Base-by-base conservation (phyloP, 1,140 invertebrate species). In the Orchestia grillus region DNA sequence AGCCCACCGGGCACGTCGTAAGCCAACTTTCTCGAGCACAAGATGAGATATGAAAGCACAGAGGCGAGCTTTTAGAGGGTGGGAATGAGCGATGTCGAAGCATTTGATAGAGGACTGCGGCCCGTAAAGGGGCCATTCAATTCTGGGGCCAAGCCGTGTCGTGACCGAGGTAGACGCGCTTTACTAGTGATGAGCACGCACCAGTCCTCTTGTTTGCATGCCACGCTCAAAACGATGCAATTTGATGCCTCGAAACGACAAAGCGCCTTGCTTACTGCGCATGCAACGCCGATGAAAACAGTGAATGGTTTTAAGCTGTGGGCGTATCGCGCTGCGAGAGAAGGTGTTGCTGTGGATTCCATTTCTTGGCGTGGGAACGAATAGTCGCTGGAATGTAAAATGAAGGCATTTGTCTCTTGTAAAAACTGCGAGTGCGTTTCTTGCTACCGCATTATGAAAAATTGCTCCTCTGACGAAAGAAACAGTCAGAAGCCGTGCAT, bases 61-160 rank as follows among this genome's bases (percentile, higher is more conserved):
- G 62, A 77, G 3, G 62, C 11, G 62, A 77, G 62, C 62, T 77
- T 36, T 36, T 23, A 77, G 62, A 77, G 62, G 62, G 62, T 77
- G 62, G 62, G 62, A 77, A 77, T 77, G 62, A 77, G 62, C 62
- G 62, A 77, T 77, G 62, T 77, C 62, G 62, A 77, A 77, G 62
- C 62, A 77, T 77, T n/a, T 77, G 62, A 77, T 77, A 36, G 62
- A 77, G 28, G 62, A 77, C 11, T 28, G 3, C 62, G 62, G 62
- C 11, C 62, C 28, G 62, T 77, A 77, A 77, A 77, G 62, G 36
- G 62, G 62, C 62, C 11, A 77, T 77, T 36, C 62, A 77, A 77
- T 77, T 77, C 28, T 77, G 28, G 62, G 62, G 62, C 11, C 62
- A 77, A 3, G 62, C 62, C 36, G 62, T 28, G 62, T 77, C 62